Evolutionary conservation across 30 jellyfish, hydroid and myxozoan genomes (phyloP).

Genomic region (Catostylus mosaicus): DNA sequence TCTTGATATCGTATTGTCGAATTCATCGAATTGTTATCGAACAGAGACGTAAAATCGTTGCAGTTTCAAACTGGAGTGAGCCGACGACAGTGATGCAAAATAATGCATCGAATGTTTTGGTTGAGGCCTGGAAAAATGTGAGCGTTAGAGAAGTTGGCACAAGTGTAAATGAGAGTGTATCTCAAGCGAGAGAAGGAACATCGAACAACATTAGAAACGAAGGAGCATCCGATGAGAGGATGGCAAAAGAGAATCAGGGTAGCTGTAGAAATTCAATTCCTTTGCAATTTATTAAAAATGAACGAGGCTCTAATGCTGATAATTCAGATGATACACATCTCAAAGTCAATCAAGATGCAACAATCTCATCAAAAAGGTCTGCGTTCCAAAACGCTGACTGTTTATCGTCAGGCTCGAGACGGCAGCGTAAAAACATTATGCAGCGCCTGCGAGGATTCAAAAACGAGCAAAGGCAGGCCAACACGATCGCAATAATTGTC

Average conservation of each 20-base stretch:
- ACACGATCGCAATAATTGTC: constrained; percentile 51
- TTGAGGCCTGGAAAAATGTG: background rate
- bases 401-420: background rate
- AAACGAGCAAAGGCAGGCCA: constrained; percentile 45
- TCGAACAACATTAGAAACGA: too few species aligned
- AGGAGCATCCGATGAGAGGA: too few species aligned
- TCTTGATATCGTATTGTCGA: constrained; percentile 35
- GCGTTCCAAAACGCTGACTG: background rate
- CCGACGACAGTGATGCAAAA: background rate
- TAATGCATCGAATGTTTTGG: background rate
- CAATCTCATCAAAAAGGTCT: background rate
- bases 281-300: background rate
- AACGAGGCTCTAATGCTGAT: background rate
- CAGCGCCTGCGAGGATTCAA: constrained; percentile 26
- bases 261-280: too few species aligned
- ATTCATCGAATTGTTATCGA: constrained; percentile 46
- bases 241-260: too few species aligned
- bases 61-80: background rate
- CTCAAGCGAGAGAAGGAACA: too few species aligned
- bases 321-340: background rate
- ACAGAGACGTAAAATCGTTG: constrained; percentile 51
- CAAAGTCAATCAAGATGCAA: background rate
- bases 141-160: background rate
- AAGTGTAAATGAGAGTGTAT: background rate
- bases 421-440: background rate